Percentiles rank a stretch among this genome's conserved stretches.
phyloP scores from a whole-genome alignment of 2,888 invertebrate genomes.

The Augiades crinisus region DNA sequence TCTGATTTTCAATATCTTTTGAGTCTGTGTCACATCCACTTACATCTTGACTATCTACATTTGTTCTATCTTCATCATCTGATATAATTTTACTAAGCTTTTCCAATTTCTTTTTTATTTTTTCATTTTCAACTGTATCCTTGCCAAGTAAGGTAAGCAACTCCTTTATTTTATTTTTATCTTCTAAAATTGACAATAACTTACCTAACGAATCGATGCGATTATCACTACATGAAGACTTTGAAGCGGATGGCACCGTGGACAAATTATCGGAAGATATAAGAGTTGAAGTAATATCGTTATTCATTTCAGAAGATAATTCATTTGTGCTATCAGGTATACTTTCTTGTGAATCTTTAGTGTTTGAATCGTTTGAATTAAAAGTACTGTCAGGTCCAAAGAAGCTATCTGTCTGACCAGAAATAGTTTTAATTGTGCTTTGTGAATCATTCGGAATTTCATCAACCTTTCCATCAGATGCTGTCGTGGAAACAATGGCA shows the following conservation, averaged over 20 bases:
- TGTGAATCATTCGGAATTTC: conserved; percentile 30
- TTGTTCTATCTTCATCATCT: conserved; percentile 60
- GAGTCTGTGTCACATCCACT: background rate
- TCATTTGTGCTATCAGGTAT: conserved; percentile 58
- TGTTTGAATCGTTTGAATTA: conserved; percentile 39
- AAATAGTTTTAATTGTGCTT: conserved; percentile 15
- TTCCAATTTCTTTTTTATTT: conserved; percentile 81
- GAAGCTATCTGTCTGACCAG: conserved; percentile 33
- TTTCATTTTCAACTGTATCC: conserved; percentile 63
- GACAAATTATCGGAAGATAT: conserved; percentile 35
- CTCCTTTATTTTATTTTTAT: conserved; percentile 74
- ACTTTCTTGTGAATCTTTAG: conserved; percentile 34
- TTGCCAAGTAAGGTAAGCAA: conserved; percentile 66
- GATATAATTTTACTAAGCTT: conserved; percentile 80
- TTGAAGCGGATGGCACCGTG: conserved; percentile 37
- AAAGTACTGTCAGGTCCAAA: conserved; percentile 65
- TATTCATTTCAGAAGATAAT: conserved; percentile 46
- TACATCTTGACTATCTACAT: background rate
- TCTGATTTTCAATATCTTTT: background rate
- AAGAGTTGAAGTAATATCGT: conserved; percentile 53
- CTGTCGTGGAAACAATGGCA: conserved; percentile 54
- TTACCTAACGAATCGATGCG: conserved; percentile 53
- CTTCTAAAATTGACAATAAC: conserved; percentile 62
- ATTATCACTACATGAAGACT: conserved; percentile 37
- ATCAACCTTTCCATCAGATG: conserved; percentile 27